phyloP scores from a whole-genome alignment of 2,888 invertebrate species.

The Tortricodes alternella region DNA sequence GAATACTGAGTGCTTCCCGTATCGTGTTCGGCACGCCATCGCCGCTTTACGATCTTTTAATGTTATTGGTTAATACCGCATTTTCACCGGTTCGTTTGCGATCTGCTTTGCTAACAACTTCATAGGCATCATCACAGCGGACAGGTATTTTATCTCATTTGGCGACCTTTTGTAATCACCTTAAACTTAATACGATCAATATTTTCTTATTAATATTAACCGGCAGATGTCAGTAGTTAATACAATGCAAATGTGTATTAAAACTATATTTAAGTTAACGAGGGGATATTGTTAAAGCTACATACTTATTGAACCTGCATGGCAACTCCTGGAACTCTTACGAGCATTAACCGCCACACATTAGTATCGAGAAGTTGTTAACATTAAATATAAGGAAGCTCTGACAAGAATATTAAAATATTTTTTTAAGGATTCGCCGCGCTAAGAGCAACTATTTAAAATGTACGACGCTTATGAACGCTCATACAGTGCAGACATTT shows the following conservation, averaged over 20 bases:
- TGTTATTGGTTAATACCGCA: constrained; percentile 65
- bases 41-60: constrained; percentile 67
- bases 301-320: constrained; percentile 28
- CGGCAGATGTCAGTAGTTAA: constrained; percentile 38
- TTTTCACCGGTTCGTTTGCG: constrained; percentile 45
- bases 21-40: constrained; percentile 51
- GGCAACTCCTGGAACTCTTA: constrained; percentile 38
- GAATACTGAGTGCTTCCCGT: constrained; percentile 58
- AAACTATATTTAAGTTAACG: constrained; percentile 31
- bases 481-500: constrained; percentile 15
- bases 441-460: constrained; percentile 30
- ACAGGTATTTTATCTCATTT: constrained; percentile 17
- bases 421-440: constrained; percentile 21
- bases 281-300: constrained; percentile 15
- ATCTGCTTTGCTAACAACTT: constrained; percentile 57
- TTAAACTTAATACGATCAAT: constrained; percentile 24
- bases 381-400: constrained; percentile 41
- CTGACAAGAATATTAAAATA: constrained; percentile 41
- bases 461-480: constrained; percentile 34
- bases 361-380: constrained; percentile 45
- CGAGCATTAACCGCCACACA: constrained; percentile 39
- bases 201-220: constrained; percentile 33
- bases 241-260: constrained; percentile 39
- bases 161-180: constrained; percentile 20
- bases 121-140: constrained; percentile 42